These are phyloP conservation scores for Caenorhabditis sinica DNA, from an alignment of 2,888 invertebrate genomes.

Conservation along the genomic window DNA sequence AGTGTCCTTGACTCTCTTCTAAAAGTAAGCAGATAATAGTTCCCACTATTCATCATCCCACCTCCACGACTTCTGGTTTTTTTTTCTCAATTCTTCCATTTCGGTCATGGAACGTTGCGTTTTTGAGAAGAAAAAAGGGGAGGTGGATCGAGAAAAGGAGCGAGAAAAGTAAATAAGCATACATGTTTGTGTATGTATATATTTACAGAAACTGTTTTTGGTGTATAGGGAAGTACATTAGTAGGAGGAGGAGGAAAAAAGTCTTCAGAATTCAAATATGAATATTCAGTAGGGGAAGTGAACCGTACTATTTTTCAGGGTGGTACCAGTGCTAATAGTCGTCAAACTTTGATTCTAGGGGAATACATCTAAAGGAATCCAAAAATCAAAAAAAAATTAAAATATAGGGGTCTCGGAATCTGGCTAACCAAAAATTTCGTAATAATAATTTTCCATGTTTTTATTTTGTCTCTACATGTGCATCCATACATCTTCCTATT, in stretches of 20 bases:
- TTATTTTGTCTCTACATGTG: not conserved
- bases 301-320: not conserved
- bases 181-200: not conserved
- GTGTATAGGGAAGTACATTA: too few relatives aligned
- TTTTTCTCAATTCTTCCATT: conserved; percentile 10
- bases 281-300: conserved; percentile 30
- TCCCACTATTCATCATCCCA: not conserved
- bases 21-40: conserved; percentile 47
- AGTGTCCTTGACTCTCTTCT: not conserved
- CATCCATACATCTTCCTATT: not conserved
- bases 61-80: conserved; percentile 46
- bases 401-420: too few relatives aligned
- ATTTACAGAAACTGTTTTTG: not conserved
- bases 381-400: too few relatives aligned
- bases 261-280: conserved; percentile 20
- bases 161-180: conserved; percentile 38
- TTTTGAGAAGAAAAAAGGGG: conserved; percentile 31
- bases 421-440: conserved; percentile 2
- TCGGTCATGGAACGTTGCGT: conserved; percentile 60
- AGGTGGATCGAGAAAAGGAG: conserved; percentile 4
- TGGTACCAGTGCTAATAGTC: not conserved
- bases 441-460: not conserved
- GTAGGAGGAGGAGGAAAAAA: too few relatives aligned
- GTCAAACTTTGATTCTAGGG: too few relatives aligned
- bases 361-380: too few relatives aligned